A percentile compares a stretch with the other conserved stretches of the same genome.
Evolutionary conservation across 2,797 vertebrate genomes (phyloP).

Genomic region (Dendrocincla tyrannina): DNA sequence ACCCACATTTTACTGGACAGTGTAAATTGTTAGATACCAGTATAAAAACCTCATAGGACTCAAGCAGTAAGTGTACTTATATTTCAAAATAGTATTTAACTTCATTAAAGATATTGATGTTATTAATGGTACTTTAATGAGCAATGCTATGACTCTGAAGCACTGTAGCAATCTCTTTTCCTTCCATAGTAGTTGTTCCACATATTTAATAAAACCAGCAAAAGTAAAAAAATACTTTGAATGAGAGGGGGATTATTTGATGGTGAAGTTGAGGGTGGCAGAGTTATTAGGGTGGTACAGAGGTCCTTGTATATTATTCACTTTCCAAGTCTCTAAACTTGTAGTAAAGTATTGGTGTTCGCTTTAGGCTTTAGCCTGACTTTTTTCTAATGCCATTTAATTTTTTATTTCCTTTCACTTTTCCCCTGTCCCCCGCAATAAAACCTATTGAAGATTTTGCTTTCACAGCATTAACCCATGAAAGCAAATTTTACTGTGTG

Average conservation of each 20-base stretch:
- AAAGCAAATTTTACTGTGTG: not conserved
- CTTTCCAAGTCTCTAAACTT: not conserved
- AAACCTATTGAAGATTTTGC: not conserved
- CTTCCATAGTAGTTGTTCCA: not conserved
- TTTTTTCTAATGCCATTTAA: not conserved
- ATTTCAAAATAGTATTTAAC: not conserved
- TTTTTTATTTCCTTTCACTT: not conserved
- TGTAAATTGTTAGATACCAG: not conserved
- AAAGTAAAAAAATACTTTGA: not conserved
- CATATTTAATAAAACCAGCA: not conserved
- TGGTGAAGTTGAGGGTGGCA: not conserved
- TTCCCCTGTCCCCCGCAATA: rapidly evolving
- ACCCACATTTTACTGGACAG: not conserved
- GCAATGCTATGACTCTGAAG: not conserved
- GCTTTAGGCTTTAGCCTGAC: not conserved
- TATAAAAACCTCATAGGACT: not conserved
- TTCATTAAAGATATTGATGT: not conserved
- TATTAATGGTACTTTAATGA: not conserved
- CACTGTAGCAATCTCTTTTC: not conserved
- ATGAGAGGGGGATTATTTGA: not conserved
- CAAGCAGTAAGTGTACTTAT: not conserved
- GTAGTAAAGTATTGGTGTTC: not conserved
- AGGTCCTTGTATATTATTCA: not conserved
- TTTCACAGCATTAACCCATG: not conserved
- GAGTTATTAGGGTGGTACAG: not conserved